Base-by-base conservation (phyloP, 2,888 invertebrate genomes). In the Cerastoderma edule region DNA sequence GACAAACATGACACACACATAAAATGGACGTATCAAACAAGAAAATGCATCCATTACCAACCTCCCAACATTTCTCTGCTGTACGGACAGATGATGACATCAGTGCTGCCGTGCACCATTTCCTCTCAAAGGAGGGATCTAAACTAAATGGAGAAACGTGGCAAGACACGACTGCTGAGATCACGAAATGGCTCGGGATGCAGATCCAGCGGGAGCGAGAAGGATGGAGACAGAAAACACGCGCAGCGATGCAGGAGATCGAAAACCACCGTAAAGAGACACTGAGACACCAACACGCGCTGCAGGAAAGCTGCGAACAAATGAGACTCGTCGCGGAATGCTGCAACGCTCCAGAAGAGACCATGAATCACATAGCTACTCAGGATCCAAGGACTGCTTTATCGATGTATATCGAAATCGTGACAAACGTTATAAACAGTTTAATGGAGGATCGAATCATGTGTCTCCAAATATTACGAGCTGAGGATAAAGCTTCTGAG, bases 221-320 rank as follows among this genome's bases (percentile, higher is more conserved):
- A 60, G 88, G 89, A 1, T 91, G 91, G 91, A 83, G 88, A 28
- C 85, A 85, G 64, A 88, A 88, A 72, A 87, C 90, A 4, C 82
- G 87, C 19, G 85, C 87, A 63, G 88, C 90, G 6, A 81, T 91
- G 86, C 85, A 88, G 44, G 89, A 90, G 79, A 86, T 89, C 5
- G 90, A 91, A 66, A 83, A 60, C 5, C 85, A 90, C 53, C 71
- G 90, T 2, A 87, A 85, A 54, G 78, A 85, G 57, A 81, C 87
- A 0, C 68, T 90, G 24, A 85, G 83, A 30, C 82, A 83, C 24
- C 83, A 86, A 33, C 70, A 68, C 16, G 54, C 74, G 4, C 71
- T 86, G 19, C 85, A 86, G 48, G 85, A 85, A 33, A 80, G 83
- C 53, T 57, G 79, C 3, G 83, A 85, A 19, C 85, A 86, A 57